Evolutionary conservation across 2,888 invertebrate genomes (phyloP), one percentile per base, ranked within the genome.

Genomic region (Cephus pygmeus): DNA sequence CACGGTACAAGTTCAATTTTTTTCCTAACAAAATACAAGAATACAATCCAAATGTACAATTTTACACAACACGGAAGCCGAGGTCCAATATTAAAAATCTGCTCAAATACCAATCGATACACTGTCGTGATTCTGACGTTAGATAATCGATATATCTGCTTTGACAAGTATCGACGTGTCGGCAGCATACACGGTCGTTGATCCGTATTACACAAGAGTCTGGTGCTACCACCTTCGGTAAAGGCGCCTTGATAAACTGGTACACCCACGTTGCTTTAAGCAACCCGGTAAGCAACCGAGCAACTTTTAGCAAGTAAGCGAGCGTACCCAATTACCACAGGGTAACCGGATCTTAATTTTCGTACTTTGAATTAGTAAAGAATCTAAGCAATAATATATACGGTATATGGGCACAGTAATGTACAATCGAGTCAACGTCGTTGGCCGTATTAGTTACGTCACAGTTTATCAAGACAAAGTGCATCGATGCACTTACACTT

Each of bases 181-280:
- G 23, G 23, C 56, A 23, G 23, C 9, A 23, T 23, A 23, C 56
- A 56, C 56, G 56, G 56, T 56, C 56, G 56, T 56, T 56, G 56
- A 56, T 56, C 56, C 56, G 56, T 3, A 23, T 56, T 56, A 56
- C 56, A 56, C 56, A 56, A 56, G 56, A 56, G 56, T 56, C 56
- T 56, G 23, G 23, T 56, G 56, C 23, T 56, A 56, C 56, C 56
- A 56, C 56, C 56, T 56, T 56, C 9, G 56, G 23, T 9, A 56
- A 56, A 56, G 56, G 56, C 56, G 56, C 23, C 56, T 56, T 74
- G 12, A 75, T 69, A 33, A 75, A 35, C 71, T 75, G 73, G 40
- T 75, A 73, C 71, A 56, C 76, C 34, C 78, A 76, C 69, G 78
- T 73, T 73, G 71, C 23, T 56, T 56, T 2, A 23, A 56, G 56